phyloP scores from a whole-genome alignment of 2,888 invertebrate species.

The Drosophila paranaensis region DNA sequence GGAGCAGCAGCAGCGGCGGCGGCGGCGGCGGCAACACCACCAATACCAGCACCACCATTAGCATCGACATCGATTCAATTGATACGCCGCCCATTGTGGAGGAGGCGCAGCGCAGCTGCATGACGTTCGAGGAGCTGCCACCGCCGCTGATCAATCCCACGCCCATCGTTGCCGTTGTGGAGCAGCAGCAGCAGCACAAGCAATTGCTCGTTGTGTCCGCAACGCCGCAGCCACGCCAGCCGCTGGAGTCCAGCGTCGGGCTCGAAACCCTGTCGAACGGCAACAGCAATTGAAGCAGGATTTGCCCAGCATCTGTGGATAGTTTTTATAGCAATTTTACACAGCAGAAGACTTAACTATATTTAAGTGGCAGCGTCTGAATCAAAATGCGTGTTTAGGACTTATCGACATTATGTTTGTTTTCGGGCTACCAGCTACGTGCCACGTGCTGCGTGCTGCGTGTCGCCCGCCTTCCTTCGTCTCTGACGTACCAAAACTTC shows the following conservation, averaged over 20 bases:
- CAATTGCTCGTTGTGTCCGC: slow-evolving; percentile 11
- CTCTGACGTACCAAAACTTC: slow-evolving; percentile 28
- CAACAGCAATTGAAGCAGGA: slow-evolving; percentile 3
- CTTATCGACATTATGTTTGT: slow-evolving; percentile 7
- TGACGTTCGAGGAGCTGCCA: slow-evolving; percentile 65
- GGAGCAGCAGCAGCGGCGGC: slow-evolving; percentile 19
- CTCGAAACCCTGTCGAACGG: slow-evolving; percentile 23
- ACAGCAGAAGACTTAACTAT: slow-evolving; percentile 78
- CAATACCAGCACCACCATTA: slow-evolving; percentile 15
- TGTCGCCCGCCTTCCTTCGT: slow-evolving; percentile 25
- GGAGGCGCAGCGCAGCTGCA: slow-evolving; percentile 63
- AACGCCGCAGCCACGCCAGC: slow-evolving; percentile 64
- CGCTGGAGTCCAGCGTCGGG: slow-evolving; percentile 42
- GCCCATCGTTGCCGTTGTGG: slow-evolving; percentile 61
- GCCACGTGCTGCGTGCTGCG: background rate
- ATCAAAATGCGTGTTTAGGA: slow-evolving; percentile 52
- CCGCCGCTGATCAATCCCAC: slow-evolving; percentile 67
- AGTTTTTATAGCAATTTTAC: slow-evolving; percentile 76
- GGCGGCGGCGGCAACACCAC: slow-evolving; percentile 17
- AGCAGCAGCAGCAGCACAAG: slow-evolving; percentile 28
- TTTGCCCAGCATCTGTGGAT: slow-evolving; percentile 26
- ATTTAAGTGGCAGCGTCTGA: slow-evolving; percentile 64
- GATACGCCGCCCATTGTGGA: slow-evolving; percentile 75
- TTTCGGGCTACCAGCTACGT: slow-evolving; percentile 10
- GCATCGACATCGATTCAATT: slow-evolving; percentile 55